These are phyloP conservation scores for Morus bassanus DNA, from an alignment of 2,797 vertebrate genomes.

Conservation along the genomic window DNA sequence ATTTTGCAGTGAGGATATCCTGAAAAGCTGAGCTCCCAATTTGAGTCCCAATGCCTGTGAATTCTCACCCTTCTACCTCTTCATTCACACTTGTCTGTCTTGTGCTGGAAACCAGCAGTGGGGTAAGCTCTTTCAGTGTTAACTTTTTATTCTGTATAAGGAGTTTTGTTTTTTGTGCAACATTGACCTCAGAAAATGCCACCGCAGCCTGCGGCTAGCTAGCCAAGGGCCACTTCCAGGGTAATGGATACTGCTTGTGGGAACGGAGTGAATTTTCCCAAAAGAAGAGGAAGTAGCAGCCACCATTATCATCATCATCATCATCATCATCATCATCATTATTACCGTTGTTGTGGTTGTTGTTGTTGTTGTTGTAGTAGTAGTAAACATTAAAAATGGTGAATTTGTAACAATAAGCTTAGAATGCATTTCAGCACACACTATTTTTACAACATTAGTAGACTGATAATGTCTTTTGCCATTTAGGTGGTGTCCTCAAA, in stretches of 20 bases:
- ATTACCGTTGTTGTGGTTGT: background rate
- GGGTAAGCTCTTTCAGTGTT: background rate
- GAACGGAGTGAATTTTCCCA: background rate
- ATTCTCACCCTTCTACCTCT: background rate
- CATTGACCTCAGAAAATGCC: background rate
- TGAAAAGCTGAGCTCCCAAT: background rate
- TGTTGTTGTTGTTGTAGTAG: background rate
- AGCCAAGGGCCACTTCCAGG: background rate
- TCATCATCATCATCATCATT: too few species aligned
- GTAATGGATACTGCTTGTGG: background rate
- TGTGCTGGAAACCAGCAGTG: background rate
- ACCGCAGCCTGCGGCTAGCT: accelerated
- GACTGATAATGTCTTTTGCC: background rate
- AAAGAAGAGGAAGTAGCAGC: background rate
- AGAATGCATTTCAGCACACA: background rate
- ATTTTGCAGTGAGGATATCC: background rate
- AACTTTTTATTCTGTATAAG: background rate
- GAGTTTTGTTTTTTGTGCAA: background rate
- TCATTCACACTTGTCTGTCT: background rate
- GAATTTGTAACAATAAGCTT: background rate
- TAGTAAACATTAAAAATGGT: background rate
- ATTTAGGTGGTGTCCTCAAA: background rate
- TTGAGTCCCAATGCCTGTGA: background rate
- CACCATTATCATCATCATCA: too few species aligned
- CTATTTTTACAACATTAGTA: background rate